phyloP scores from a whole-genome alignment of 1,140 invertebrate genomes.

The Brachystomella parvula region DNA sequence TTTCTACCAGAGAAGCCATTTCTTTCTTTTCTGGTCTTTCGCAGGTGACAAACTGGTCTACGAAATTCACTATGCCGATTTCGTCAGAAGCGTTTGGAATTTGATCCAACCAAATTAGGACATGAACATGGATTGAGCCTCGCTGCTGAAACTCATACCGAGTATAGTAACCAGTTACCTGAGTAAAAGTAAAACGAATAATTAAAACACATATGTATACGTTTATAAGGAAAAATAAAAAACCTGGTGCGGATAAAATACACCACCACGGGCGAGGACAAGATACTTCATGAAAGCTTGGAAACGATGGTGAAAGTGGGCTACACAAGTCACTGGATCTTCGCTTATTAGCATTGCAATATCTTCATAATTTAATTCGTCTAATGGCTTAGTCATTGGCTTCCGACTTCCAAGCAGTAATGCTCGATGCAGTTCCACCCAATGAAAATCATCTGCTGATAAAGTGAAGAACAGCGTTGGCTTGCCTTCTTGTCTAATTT shows the following conservation, averaged over 20 bases:
- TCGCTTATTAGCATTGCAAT: not conserved
- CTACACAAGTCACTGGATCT: not conserved
- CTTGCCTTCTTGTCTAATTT: not conserved
- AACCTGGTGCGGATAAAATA: not conserved
- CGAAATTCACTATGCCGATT: not conserved
- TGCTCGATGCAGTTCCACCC: not conserved
- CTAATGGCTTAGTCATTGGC: not conserved
- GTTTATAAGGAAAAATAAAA: not conserved
- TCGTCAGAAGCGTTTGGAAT: not conserved
- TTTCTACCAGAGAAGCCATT: not conserved
- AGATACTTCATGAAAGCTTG: not conserved
- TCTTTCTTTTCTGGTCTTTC: not conserved
- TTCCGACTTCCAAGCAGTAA: not conserved
- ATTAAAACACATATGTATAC: not conserved
- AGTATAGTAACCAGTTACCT: not conserved
- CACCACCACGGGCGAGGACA: not conserved
- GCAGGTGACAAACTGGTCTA: not conserved
- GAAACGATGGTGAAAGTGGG: not conserved
- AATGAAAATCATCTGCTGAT: not conserved
- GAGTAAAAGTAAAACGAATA: not conserved
- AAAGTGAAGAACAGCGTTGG: slow-evolving; percentile 1
- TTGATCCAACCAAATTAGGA: not conserved
- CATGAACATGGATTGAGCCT: not conserved
- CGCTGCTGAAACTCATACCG: not conserved
- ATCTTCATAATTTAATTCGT: not conserved